Percentiles rank a stretch among this genome's conserved stretches.
These are phyloP conservation scores for Saxidomus purpurata DNA, from an alignment of 1,140 invertebrate genomes.

Conservation along the genomic window DNA sequence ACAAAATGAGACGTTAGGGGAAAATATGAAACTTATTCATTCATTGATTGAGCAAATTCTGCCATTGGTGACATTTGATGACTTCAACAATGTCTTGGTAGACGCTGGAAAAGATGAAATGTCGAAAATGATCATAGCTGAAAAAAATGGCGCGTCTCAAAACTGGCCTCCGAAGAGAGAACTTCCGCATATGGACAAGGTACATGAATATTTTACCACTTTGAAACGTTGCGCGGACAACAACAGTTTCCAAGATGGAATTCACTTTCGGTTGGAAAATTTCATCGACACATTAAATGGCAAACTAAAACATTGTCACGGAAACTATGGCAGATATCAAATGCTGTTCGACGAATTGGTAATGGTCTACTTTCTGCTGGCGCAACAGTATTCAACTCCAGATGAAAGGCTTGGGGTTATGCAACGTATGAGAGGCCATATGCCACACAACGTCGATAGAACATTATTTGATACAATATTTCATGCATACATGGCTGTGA, in stretches of 20 bases:
- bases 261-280: background rate
- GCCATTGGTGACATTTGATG: background rate
- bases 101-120: background rate
- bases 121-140: background rate
- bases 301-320: background rate
- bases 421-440: background rate
- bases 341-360: background rate
- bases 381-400: background rate
- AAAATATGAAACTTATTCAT: background rate
- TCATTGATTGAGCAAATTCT: background rate
- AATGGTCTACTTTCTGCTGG: background rate
- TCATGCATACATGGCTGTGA: slow-evolving; percentile 6
- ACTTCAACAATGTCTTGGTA: background rate
- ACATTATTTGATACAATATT: background rate
- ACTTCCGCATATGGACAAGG: background rate
- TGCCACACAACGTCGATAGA: background rate
- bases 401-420: background rate
- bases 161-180: background rate
- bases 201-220: background rate
- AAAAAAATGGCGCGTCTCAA: background rate
- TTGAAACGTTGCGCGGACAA: background rate
- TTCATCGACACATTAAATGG: background rate
- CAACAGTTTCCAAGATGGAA: background rate
- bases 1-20: background rate
- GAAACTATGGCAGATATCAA: background rate